phyloP scores from a whole-genome alignment of 2,113 vertebrate species.

The Gallinago jamesoni region DNA sequence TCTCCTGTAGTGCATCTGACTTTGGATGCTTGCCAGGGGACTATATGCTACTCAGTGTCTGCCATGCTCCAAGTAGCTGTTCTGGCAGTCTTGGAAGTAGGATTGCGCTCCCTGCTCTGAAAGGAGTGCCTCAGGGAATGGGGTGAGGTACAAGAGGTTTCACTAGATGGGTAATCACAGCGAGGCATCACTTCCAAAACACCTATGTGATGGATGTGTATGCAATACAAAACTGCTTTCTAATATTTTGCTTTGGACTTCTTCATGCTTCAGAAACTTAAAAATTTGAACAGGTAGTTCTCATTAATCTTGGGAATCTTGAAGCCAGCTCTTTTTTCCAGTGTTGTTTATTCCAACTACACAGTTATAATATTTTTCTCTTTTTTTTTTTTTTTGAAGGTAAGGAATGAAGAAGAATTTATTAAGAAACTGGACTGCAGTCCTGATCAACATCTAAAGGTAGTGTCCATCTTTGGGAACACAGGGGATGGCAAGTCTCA shows the following conservation, averaged over 20 bases:
- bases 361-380: neutral
- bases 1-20: neutral
- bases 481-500: slow-evolving; percentile 98
- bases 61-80: neutral
- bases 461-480: slow-evolving; percentile 98
- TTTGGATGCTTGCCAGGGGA: neutral
- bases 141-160: neutral
- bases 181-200: neutral
- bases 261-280: neutral
- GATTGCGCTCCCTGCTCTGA: neutral
- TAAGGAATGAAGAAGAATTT: slow-evolving; percentile 91
- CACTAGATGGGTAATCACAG: neutral
- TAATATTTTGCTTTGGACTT: neutral
- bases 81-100: neutral
- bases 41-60: neutral
- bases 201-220: neutral
- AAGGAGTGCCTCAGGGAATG: neutral
- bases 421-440: slow-evolving; percentile 87
- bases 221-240: neutral
- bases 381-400: slow-evolving; percentile 71
- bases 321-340: neutral
- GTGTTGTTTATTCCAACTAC: neutral
- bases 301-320: neutral
- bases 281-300: neutral
- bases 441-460: slow-evolving; percentile 93